Evolutionary conservation across 2,888 invertebrate species (phyloP), one percentile per base, ranked within the genome.

Genomic region (Drosophila borealis): DNA sequence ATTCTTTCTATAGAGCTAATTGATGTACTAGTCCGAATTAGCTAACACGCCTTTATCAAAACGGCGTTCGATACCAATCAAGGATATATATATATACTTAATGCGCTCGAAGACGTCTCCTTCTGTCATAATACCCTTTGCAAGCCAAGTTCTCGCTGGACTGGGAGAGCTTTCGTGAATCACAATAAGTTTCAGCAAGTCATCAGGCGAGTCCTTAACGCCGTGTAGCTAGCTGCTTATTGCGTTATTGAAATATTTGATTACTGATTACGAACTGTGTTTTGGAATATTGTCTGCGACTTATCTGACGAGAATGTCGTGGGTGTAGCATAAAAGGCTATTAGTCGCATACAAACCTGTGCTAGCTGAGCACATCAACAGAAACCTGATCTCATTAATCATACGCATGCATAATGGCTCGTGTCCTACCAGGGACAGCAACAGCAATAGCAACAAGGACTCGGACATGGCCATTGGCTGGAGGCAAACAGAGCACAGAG

Each of bases 341-440:
- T 77, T 75, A 75, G 75, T 57, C 21, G 17, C 50, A 53, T 21
- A 64, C 55, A 66, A 54, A 42, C 29, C 25, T 37, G 45, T 33
- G 44, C 42, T 42, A 49, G 63, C 59, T 56, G 61, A 51, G 83
- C 75, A 78, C 73, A 80, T 82, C 81, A 75, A 80, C 86, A 73
- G 78, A 70, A 87, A 84, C 88, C 81, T 87, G 83, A 87, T 77
- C 88, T 84, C 83, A 83, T 83, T 83, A 83, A 83, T 83, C 83
- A 83, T 83, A 84, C 74, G 85, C 77, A 84, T 83, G 81, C 81
- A 82, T 82, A 82, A 83, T 87, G 84, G 85, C 55, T 73, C 71
- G 74, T 83, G 87, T 87, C 70, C 33, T 74, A 76, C 55, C 73
- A 73, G 60, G 44, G 55, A 48, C 65, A 68, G 41, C 54, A 57